A percentile compares a stretch with the other conserved stretches of the same genome.
Evolutionary conservation across 2,797 vertebrate genomes (phyloP).

Genomic region (Botia almorhae): DNA sequence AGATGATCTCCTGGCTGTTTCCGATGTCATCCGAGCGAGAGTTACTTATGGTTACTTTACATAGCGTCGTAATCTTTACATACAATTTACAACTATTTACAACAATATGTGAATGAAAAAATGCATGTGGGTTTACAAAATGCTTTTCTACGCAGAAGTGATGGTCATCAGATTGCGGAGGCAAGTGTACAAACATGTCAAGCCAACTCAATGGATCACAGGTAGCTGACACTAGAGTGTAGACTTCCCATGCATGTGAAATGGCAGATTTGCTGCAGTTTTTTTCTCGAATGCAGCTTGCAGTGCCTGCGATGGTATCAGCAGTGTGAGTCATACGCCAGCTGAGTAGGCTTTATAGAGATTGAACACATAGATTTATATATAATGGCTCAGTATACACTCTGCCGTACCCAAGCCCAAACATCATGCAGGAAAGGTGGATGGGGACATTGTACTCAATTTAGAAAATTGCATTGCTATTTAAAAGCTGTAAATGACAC

Average conservation of each 20-base stretch:
- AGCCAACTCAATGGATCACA: neutral
- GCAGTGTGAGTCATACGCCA: constrained; percentile 36
- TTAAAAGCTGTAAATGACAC: constrained; percentile 3
- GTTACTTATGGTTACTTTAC: neutral
- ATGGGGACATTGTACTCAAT: constrained; percentile 9
- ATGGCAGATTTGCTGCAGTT: constrained; percentile 32
- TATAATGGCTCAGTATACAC: constrained; percentile 21
- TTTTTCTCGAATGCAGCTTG: constrained; percentile 30
- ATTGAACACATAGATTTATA: constrained; percentile 5
- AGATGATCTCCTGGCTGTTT: neutral
- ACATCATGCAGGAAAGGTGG: neutral
- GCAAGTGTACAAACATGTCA: neutral
- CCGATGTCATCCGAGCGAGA: neutral
- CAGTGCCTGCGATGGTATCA: constrained; percentile 23
- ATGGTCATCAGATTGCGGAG: constrained; percentile 30
- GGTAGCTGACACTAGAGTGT: constrained; percentile 18
- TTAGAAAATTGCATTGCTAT: constrained; percentile 12
- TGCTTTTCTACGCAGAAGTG: neutral
- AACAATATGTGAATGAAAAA: constrained; percentile 50
- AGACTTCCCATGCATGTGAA: constrained; percentile 25
- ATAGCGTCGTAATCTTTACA: constrained; percentile 36
- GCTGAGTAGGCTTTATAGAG: constrained; percentile 41
- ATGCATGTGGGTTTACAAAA: constrained; percentile 2
- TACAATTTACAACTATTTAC: constrained; percentile 65
- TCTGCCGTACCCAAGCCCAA: neutral